Conservation (phyloP, 2,797 vertebrate species). For the Neosalanx taihuensis region DNA sequence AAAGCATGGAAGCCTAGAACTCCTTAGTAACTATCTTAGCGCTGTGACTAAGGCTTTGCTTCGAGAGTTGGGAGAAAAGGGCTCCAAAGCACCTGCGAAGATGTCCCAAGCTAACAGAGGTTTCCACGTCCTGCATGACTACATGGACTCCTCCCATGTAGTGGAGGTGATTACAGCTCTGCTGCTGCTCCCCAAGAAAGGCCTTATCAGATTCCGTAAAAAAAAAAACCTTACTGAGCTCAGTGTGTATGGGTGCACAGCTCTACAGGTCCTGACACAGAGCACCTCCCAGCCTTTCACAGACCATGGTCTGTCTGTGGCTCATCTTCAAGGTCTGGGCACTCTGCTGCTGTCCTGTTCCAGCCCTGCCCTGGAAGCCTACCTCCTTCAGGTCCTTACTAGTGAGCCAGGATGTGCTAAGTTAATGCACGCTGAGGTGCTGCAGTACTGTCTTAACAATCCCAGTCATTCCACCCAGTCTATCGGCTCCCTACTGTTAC, state of each 20-base stretch:
- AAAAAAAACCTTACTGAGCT: constrained; percentile 54
- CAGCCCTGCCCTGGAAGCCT: constrained; percentile 71
- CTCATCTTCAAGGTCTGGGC: constrained; percentile 78
- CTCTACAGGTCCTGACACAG: constrained; percentile 79
- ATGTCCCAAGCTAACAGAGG: constrained; percentile 73
- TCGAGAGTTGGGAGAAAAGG: constrained; percentile 64
- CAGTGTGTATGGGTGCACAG: constrained; percentile 74
- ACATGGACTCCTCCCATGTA: constrained; percentile 71
- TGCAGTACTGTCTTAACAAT: constrained; percentile 77
- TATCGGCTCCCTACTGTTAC: constrained; percentile 70
- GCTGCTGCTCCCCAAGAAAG: constrained; percentile 76
- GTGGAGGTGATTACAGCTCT: constrained; percentile 76
- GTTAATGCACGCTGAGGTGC: constrained; percentile 64
- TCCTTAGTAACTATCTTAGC: constrained; percentile 71
- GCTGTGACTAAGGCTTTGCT: constrained; percentile 72
- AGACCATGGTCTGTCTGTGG: constrained; percentile 62
- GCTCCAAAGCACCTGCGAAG: constrained; percentile 40
- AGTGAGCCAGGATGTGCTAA: constrained; percentile 72
- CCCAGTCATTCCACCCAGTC: constrained; percentile 63
- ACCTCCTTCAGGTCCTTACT: constrained; percentile 75
- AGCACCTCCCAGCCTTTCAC: constrained; percentile 47
- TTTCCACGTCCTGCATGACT: constrained; percentile 73
- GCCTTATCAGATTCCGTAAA: constrained; percentile 60
- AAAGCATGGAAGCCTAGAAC: constrained; percentile 52
- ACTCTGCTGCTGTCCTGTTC: constrained; percentile 74